Conservation (phyloP, 1,140 invertebrate genomes). For the Cecropterus lyciades region DNA sequence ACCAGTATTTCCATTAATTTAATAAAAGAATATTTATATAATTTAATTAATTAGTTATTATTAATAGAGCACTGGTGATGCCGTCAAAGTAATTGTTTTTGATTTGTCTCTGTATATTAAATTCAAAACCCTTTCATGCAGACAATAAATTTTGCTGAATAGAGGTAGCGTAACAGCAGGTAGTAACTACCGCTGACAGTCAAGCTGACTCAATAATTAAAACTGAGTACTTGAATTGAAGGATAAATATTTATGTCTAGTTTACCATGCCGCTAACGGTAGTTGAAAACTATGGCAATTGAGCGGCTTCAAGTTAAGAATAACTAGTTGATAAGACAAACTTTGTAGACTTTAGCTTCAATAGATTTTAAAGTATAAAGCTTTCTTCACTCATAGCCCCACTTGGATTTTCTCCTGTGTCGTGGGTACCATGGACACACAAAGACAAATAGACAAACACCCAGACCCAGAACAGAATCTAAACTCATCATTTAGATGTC, state of each 20-base stretch:
- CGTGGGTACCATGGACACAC: too few species aligned
- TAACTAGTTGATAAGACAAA: slow-evolving; percentile 5
- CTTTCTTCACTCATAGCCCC: too few species aligned
- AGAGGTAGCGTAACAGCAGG: neutral
- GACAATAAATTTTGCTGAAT: slow-evolving; percentile 5
- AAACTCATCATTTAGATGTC: too few species aligned
- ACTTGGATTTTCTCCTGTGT: too few species aligned
- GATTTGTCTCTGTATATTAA: neutral
- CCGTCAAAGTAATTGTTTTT: too few species aligned
- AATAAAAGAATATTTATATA: too few species aligned
- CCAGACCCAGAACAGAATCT: too few species aligned
- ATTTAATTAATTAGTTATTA: too few species aligned
- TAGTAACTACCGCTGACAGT: slow-evolving; percentile 3
- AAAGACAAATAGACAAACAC: too few species aligned
- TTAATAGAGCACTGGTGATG: too few species aligned
- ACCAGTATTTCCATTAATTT: too few species aligned
- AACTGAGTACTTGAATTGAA: slow-evolving; percentile 4
- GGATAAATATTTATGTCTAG: slow-evolving; percentile 10
- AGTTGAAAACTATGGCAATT: slow-evolving; percentile 6
- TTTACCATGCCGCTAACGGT: neutral
- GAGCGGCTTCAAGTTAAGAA: slow-evolving; percentile 3
- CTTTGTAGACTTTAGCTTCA: slow-evolving; percentile 2
- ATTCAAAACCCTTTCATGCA: neutral
- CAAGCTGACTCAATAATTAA: slow-evolving; percentile 5
- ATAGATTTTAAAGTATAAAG: neutral